phyloP scores from a whole-genome alignment of 2,113 vertebrate species.

The Leptocoma aspasia region DNA sequence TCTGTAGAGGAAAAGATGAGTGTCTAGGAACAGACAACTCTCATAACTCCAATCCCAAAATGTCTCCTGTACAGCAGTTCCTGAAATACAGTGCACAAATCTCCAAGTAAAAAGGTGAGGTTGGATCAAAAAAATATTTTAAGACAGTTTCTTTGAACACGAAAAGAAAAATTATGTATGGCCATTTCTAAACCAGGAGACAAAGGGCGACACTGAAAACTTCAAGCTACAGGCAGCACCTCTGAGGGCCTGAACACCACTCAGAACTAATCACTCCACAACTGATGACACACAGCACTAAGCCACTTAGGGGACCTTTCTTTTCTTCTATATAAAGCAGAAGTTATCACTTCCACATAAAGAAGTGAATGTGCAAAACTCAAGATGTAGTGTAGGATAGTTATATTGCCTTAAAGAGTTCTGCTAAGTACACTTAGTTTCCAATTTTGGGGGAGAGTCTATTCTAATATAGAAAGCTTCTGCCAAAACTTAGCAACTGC shows the following conservation, averaged over 20 bases:
- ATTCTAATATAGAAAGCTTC: conserved; percentile 58
- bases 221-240: not conserved
- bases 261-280: not conserved
- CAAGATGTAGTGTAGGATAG: not conserved
- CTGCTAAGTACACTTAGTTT: conserved; percentile 58
- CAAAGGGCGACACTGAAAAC: not conserved
- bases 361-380: not conserved
- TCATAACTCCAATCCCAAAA: not conserved
- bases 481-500: conserved; percentile 17
- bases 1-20: not conserved
- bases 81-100: conserved; percentile 32
- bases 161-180: not conserved
- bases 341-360: not conserved
- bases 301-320: not conserved
- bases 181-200: not conserved
- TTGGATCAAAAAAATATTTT: conserved; percentile 10
- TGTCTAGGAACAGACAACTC: not conserved
- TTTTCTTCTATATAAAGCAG: not conserved
- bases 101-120: not conserved
- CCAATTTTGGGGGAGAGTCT: conserved; percentile 50
- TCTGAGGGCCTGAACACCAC: not conserved
- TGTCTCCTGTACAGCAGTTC: not conserved
- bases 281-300: not conserved
- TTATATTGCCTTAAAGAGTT: conserved; percentile 41
- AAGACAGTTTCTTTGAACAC: not conserved